phyloP scores from a whole-genome alignment of 2,888 invertebrate species.

The Plusia festucae region DNA sequence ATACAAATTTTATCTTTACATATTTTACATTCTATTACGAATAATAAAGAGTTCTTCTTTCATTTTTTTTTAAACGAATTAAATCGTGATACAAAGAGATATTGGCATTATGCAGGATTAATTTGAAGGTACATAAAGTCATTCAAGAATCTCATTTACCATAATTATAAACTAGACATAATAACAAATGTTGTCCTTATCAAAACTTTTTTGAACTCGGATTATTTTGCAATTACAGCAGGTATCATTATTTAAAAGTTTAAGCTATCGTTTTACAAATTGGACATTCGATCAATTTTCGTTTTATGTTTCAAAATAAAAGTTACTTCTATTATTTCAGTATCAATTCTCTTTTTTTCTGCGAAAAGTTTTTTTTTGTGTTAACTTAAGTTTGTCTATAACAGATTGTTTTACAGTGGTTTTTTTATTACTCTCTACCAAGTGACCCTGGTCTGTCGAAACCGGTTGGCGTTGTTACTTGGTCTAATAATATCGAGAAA shows the following conservation, averaged over 20 bases:
- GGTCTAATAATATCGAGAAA: no score
- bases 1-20: not conserved
- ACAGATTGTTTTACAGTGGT: not conserved
- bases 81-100: no score
- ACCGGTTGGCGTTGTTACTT: no score
- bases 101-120: no score
- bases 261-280: not conserved
- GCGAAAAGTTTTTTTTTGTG: not conserved
- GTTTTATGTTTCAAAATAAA: not conserved
- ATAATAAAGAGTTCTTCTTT: not conserved
- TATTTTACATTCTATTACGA: not conserved
- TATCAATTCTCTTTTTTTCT: not conserved
- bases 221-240: constrained; percentile 2
- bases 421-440: no score
- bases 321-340: not conserved
- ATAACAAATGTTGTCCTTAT: not conserved
- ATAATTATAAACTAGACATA: not conserved
- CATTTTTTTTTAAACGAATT: not conserved
- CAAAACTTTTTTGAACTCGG: not conserved
- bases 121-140: not conserved
- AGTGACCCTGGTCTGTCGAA: no score
- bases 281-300: constrained; percentile 1
- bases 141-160: not conserved
- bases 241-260: constrained; percentile 7
- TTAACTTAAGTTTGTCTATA: not conserved